Base-by-base conservation (phyloP, 2,113 vertebrate genomes). In the Camelus dromedarius region DNA sequence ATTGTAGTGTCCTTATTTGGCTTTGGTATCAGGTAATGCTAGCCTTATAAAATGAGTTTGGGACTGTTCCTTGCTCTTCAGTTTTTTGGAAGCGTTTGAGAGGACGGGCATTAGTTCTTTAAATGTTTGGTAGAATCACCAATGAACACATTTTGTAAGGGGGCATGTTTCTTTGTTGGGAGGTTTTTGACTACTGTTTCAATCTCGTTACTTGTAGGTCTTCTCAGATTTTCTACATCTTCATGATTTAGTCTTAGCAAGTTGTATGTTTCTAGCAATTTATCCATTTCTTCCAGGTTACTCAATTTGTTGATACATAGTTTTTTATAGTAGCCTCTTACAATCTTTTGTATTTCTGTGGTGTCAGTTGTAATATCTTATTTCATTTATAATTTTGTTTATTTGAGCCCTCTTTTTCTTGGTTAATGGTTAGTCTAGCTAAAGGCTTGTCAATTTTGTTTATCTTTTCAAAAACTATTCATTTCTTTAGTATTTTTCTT, bases 321-420 rank as follows among this genome's bases (percentile, higher is more conserved):
- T 83, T 90, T 52, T 85, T 77, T n/a, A 46, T 42, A 56, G 48
- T 46, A 52, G 4, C 22, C 12, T 48, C 19, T 90, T 91, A 62
- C 6, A 52, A 20, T 85, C 20, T 30, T 79, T 52, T 70, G 15
- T 86, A 46, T 72, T 60, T 60, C 32, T 76, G 18, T 56, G 22
- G 77, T 83, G 32, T 83, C 48, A 48, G 8, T 58, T 67, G n/a
- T 64, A n/a, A 86, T 46, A 6, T 46, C 42, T 64, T 77, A 15
- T n/a, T 79, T 77, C 3, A 22, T 79, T 91, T 86, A 72, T 80
- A 54, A 38, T 86, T 95, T 86, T 79, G 30, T 58, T 69, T 72
- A 50, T 91, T 46, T 86, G 12, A 35, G 38, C 1, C 35, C 56
- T 89, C 38, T 38, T 62, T 92, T 87, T 91, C 66, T 46, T 82